Evolutionary conservation across 2,113 vertebrate species (phyloP).

Genomic region (Copsychus sechellarum): DNA sequence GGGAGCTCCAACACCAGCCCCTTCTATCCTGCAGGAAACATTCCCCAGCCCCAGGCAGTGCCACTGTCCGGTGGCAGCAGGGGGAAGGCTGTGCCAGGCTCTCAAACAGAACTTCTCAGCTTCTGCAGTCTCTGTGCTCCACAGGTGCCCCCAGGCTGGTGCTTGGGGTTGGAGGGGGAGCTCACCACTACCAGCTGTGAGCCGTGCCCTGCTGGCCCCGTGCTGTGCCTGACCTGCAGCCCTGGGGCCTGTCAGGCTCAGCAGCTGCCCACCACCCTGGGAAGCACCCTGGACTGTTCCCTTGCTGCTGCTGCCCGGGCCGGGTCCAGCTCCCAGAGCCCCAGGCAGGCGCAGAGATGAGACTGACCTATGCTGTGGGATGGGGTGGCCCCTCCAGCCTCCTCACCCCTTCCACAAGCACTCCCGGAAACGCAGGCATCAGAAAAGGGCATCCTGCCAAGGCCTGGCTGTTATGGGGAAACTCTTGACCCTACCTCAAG

Average conservation of each 20-base stretch:
- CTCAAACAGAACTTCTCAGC: neutral
- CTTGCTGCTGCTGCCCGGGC: accelerated
- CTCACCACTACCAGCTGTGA: neutral
- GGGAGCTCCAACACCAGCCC: neutral
- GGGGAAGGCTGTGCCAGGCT: neutral
- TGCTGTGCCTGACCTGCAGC: neutral
- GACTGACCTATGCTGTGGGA: accelerated
- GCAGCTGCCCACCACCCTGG: neutral
- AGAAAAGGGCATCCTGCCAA: neutral
- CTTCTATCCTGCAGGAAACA: neutral
- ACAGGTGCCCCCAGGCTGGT: neutral
- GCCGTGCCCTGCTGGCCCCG: accelerated
- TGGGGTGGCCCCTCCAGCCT: accelerated
- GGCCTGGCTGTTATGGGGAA: neutral
- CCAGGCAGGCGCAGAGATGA: accelerated
- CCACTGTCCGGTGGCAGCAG: accelerated
- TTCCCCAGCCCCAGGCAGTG: accelerated
- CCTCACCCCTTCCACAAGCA: too few species aligned
- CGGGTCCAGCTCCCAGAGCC: neutral
- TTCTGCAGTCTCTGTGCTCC: neutral
- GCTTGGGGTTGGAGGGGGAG: accelerated
- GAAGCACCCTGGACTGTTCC: accelerated
- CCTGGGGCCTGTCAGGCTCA: neutral
- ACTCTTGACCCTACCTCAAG: accelerated
- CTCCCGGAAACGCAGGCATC: neutral